These are phyloP conservation scores for Neoascia interrupta DNA, from an alignment of 2,888 invertebrate species.

Conservation along the genomic window DNA sequence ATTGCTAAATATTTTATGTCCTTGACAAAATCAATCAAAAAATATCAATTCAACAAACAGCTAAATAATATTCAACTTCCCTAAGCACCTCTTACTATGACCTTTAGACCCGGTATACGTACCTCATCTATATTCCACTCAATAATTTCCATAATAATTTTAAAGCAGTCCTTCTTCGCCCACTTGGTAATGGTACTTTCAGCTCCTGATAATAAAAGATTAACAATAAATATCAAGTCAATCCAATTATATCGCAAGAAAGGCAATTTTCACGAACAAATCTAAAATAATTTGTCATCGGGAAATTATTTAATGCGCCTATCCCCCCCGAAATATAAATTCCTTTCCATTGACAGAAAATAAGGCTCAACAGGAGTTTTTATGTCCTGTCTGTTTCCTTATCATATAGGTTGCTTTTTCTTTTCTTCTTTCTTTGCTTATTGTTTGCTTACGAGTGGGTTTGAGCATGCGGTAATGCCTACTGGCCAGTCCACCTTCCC, in stretches of 20 bases:
- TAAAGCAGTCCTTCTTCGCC: background rate
- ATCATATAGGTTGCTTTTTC: background rate
- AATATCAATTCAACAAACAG: no score
- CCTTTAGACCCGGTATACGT: no score
- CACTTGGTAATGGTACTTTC: background rate
- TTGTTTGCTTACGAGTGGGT: constrained; percentile 15
- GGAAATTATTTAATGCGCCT: constrained; percentile 16
- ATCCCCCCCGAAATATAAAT: constrained; percentile 2
- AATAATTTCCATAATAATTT: background rate
- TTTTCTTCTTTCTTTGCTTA: constrained; percentile 7
- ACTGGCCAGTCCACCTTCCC: no score
- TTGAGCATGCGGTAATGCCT: no score
- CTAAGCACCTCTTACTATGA: no score
- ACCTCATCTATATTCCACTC: no score
- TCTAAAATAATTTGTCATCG: constrained; percentile 34
- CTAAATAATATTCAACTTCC: no score
- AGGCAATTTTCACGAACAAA: constrained; percentile 6
- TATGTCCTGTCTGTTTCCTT: constrained; percentile 8
- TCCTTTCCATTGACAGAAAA: constrained; percentile 14
- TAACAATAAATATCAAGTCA: constrained; percentile 17
- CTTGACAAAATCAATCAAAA: background rate
- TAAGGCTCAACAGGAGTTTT: constrained; percentile 14
- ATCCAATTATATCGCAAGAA: constrained; percentile 13
- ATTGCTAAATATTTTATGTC: no score
- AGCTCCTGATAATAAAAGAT: constrained; percentile 5